These are phyloP conservation scores for Mirounga angustirostris DNA, from an alignment of 2,113 vertebrate genomes.

Conservation along the genomic window DNA sequence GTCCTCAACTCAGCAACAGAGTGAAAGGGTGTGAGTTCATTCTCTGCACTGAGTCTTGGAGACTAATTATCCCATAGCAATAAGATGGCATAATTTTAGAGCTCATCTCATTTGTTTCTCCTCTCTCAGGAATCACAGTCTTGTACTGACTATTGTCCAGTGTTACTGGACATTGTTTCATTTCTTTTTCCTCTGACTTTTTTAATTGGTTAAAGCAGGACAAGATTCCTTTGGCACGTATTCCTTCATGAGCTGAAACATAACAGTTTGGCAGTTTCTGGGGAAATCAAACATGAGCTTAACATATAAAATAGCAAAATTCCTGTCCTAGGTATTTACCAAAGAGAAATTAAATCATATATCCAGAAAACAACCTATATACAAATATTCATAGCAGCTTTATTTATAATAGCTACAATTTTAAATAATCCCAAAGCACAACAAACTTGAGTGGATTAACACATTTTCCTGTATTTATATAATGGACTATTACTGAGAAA, in stretches of 20 bases:
- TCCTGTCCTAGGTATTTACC: not conserved
- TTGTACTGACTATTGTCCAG: not conserved
- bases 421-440: not conserved
- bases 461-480: not conserved
- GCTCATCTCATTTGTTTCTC: not conserved
- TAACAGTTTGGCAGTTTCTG: not conserved
- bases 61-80: not conserved
- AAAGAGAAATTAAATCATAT: not conserved
- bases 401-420: not conserved
- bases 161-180: not conserved
- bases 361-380: not conserved
- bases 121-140: not conserved
- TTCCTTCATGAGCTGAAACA: not conserved
- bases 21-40: not conserved
- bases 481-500: not conserved
- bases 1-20: not conserved
- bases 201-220: not conserved
- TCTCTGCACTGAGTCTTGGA: not conserved
- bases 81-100: not conserved
- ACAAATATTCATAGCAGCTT: not conserved
- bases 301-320: not conserved
- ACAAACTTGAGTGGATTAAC: not conserved
- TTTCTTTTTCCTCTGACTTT: not conserved
- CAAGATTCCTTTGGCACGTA: not conserved
- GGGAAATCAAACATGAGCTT: not conserved